Evolutionary conservation across 92 coral and sea anemone species (phyloP), one percentile per base, ranked within the genome.

Genomic region (Diadumene lineata): DNA sequence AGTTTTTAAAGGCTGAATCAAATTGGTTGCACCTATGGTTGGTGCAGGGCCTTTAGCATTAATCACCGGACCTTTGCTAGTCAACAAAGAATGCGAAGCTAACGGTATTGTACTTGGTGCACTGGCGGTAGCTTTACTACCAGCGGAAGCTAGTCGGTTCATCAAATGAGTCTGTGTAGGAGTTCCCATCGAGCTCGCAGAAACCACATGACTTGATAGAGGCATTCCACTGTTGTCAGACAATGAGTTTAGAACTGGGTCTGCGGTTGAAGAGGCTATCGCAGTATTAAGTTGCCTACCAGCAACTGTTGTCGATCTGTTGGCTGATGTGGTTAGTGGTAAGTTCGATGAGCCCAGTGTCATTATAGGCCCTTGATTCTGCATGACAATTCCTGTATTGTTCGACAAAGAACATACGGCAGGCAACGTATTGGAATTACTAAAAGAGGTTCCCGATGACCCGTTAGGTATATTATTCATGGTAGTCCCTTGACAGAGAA

Each of bases 401-500:
- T 70, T 70, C 1, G 75, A 28, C 38, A 70, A 31, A 27, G 64
- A 58, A 21, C 43, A 60, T 17, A 63, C 50, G 21, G 53, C 11
- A 25, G 7, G 50, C 32, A 70, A 1, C n/a, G 61, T 19, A 50
- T 31, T 70, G 1, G 60, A 63, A 1, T 43, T 51, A 28, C 32
- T 66, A 18, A 72, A 30, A 8, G 77, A 32, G 16, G 65, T 31
- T n/a, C 56, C 30, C 17, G 56, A 22, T 0, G 66, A 27, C 26
- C 63, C 63, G n/a, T 53, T 50, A 55, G 77, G 67, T 28, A 57
- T 66, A 72, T 72, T 72, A 55, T 55, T 21, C 2, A 46, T n/a
- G 27, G 77, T 3, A 72, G 66, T 19, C 17, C 68, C 56, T 30
- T 72, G 77, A 34, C 77, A 72, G 16, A 72, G 77, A 16, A 72